Evolutionary conservation across 2,113 vertebrate genomes (phyloP).

Genomic region (Picathartes gymnocephalus): DNA sequence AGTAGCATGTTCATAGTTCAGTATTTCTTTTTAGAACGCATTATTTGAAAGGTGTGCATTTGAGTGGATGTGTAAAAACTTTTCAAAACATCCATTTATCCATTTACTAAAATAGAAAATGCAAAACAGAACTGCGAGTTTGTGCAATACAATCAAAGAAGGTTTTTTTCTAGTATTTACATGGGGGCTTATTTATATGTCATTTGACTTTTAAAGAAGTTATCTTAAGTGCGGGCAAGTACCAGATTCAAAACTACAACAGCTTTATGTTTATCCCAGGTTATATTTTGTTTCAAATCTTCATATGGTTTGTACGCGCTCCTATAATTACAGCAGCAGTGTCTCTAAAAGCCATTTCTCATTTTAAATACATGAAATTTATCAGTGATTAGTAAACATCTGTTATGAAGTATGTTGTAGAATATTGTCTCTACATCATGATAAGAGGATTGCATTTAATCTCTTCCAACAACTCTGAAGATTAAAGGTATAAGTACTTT

Average conservation of each 20-base stretch:
- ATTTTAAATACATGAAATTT: slow-evolving; percentile 50
- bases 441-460: not conserved
- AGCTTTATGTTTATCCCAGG: not conserved
- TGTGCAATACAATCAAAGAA: not conserved
- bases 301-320: not conserved
- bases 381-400: slow-evolving; percentile 47
- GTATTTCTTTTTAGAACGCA: not conserved
- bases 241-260: not conserved
- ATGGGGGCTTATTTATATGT: not conserved
- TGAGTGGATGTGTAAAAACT: not conserved
- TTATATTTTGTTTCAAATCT: slow-evolving; percentile 1
- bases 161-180: not conserved
- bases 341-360: not conserved
- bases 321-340: not conserved
- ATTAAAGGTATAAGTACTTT: not conserved
- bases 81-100: not conserved
- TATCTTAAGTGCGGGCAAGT: not conserved
- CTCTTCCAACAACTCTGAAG: not conserved
- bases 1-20: not conserved
- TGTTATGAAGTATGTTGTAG: not conserved
- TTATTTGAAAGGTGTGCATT: not conserved
- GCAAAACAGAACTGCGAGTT: not conserved
- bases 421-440: not conserved
- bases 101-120: not conserved
- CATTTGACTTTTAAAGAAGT: not conserved